Conservation (phyloP, 2,888 invertebrate genomes). For the Micropterix aruncella region DNA sequence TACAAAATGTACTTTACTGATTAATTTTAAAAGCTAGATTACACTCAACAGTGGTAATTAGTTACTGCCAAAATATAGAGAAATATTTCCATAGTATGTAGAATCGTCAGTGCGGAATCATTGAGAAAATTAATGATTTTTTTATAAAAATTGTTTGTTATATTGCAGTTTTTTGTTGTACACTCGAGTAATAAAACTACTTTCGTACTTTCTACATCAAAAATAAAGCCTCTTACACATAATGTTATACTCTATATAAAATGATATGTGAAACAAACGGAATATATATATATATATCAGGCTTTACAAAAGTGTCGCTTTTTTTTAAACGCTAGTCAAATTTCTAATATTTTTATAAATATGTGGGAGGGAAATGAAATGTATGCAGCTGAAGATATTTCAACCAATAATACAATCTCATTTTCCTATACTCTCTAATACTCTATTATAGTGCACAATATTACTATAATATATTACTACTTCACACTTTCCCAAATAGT, state of each 20-base stretch:
- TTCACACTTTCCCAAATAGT: too few relatives aligned
- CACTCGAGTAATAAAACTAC: too few relatives aligned
- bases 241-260: not conserved
- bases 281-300: not conserved
- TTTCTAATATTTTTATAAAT: too few relatives aligned
- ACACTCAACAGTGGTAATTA: not conserved
- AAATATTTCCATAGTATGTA: too few relatives aligned
- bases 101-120: too few relatives aligned
- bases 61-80: too few relatives aligned
- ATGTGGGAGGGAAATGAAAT: not conserved
- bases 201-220: too few relatives aligned
- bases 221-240: not conserved
- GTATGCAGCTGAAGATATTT: too few relatives aligned
- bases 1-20: not conserved
- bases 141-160: too few relatives aligned
- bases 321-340: too few relatives aligned
- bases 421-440: not conserved
- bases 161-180: too few relatives aligned
- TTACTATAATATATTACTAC: not conserved
- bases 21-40: not conserved
- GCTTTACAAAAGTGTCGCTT: not conserved
- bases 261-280: not conserved
- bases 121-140: too few relatives aligned
- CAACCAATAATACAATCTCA: not conserved
- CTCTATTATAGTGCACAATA: not conserved